These are phyloP conservation scores for Hemichromis elongatus DNA, from an alignment of 2,113 vertebrate genomes.

Conservation along the genomic window DNA sequence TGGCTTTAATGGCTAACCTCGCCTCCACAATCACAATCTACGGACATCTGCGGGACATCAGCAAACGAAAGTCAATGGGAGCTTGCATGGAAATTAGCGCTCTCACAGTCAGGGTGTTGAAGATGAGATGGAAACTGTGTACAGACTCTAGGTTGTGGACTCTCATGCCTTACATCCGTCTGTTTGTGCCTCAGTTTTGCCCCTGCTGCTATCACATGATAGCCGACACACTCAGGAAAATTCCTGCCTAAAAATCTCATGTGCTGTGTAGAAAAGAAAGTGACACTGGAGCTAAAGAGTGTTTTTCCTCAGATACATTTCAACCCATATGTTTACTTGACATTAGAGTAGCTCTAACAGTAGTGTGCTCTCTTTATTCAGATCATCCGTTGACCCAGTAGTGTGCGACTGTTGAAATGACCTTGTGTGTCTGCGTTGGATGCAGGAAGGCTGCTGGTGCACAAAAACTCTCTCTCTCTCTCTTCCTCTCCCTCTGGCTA, in stretches of 20 bases:
- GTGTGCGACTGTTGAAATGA: constrained; percentile 39
- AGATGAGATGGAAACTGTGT: constrained; percentile 26
- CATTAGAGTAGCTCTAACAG: constrained; percentile 1
- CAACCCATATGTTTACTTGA: neutral
- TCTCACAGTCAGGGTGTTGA: constrained; percentile 22
- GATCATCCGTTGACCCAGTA: constrained; percentile 18
- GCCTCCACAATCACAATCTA: constrained; percentile 14
- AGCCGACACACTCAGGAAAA: neutral
- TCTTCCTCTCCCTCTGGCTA: constrained; percentile 13
- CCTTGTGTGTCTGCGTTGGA: constrained; percentile 50
- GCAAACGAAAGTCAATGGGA: constrained; percentile 14
- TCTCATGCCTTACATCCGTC: neutral
- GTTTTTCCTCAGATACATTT: neutral
- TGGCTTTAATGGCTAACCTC: constrained; percentile 55
- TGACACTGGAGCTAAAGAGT: neutral
- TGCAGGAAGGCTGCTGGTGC: constrained; percentile 40
- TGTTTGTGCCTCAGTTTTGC: constrained; percentile 7
- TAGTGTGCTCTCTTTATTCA: constrained; percentile 3
- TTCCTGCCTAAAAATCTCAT: neutral
- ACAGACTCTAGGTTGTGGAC: neutral
- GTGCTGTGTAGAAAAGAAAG: neutral
- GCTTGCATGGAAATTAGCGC: constrained; percentile 40
- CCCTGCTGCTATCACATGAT: neutral
- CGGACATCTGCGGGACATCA: constrained; percentile 26
- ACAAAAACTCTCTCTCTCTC: constrained; percentile 6